These are phyloP conservation scores for Antechinus flavipes DNA, from an alignment of 2,113 vertebrate genomes.

Conservation along the genomic window DNA sequence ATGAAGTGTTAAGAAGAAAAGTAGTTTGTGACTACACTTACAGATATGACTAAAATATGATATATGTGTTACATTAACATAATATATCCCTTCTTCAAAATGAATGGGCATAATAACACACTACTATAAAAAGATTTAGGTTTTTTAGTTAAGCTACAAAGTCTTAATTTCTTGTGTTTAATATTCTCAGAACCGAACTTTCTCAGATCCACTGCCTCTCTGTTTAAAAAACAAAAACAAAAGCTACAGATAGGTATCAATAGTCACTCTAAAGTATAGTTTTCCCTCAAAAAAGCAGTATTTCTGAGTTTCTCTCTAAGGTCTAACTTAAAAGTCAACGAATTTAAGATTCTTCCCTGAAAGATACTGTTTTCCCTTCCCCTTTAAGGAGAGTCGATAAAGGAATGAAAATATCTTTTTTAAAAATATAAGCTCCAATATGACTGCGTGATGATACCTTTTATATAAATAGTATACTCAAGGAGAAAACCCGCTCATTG, in stretches of 20 bases:
- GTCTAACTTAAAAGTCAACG: not conserved
- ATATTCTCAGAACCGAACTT: not conserved
- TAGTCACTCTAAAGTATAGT: not conserved
- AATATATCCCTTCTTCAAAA: constrained; percentile 34
- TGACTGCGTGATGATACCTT: not conserved
- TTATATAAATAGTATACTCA: constrained; percentile 47
- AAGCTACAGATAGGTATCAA: not conserved
- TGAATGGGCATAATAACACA: not conserved
- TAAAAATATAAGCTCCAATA: not conserved
- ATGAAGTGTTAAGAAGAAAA: not conserved
- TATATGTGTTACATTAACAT: constrained; percentile 20
- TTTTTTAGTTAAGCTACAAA: not conserved
- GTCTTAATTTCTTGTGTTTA: not conserved
- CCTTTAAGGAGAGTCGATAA: not conserved
- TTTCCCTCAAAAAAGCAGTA: not conserved
- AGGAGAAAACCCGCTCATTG: not conserved
- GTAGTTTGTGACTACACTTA: not conserved
- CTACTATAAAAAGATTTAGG: not conserved
- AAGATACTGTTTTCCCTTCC: not conserved
- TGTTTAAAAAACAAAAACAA: constrained; percentile 6
- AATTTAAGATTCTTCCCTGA: constrained; percentile 41
- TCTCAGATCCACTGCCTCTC: not conserved
- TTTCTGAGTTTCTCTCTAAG: not conserved
- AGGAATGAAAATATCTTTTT: not conserved
- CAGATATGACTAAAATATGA: constrained; percentile 21